A percentile compares a stretch with the other conserved stretches of the same genome.
Conservation (phyloP, 2,888 invertebrate genomes). For the Eurytoma californica region DNA sequence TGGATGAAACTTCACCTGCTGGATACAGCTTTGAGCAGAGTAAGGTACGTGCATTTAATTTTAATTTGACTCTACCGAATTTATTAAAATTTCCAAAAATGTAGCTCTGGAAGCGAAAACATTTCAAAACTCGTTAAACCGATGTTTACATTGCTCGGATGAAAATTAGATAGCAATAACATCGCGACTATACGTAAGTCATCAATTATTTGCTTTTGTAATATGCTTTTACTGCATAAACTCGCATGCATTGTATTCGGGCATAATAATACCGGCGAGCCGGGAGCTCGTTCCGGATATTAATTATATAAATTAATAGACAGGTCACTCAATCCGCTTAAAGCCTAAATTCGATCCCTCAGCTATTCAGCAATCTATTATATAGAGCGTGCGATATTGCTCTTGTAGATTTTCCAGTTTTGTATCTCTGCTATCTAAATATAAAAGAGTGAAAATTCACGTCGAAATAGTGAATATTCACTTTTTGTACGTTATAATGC, state of each 20-base stretch:
- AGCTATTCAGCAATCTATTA: not conserved
- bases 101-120: too few relatives aligned
- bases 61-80: too few relatives aligned
- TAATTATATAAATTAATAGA: conserved; percentile 66
- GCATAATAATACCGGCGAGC: conserved; percentile 39
- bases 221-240: conserved; percentile 36
- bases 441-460: too few relatives aligned
- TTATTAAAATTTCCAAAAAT: too few relatives aligned
- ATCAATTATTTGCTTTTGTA: conserved; percentile 37
- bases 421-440: not conserved
- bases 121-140: too few relatives aligned
- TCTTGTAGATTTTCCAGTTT: not conserved
- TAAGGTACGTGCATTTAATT: too few relatives aligned
- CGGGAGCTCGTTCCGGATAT: conserved; percentile 61
- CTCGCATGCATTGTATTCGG: conserved; percentile 47
- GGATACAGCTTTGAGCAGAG: too few relatives aligned
- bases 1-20: too few relatives aligned
- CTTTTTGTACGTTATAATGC: too few relatives aligned
- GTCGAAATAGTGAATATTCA: too few relatives aligned
- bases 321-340: conserved; percentile 64
- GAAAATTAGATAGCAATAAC: too few relatives aligned
- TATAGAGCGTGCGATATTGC: conserved; percentile 5
- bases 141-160: too few relatives aligned
- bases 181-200: not conserved
- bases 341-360: conserved; percentile 56